These are phyloP conservation scores for Trissolcus basalis DNA, from an alignment of 1,140 invertebrate species.

Conservation along the genomic window DNA sequence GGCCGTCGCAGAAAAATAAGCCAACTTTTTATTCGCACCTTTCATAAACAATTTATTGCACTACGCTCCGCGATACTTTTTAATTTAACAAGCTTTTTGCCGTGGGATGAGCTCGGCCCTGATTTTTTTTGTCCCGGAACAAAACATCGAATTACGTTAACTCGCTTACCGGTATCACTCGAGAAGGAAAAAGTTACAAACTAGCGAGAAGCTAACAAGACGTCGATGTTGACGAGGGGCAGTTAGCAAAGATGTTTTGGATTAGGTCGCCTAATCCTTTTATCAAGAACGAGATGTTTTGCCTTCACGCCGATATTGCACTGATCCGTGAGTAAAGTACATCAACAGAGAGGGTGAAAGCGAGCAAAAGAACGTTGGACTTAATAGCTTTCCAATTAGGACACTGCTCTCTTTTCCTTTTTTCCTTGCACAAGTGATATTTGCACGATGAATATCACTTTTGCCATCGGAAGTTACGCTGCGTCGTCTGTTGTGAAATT, in stretches of 20 bases:
- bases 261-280: constrained; percentile 37
- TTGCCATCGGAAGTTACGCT: constrained; percentile 2
- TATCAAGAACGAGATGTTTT: constrained; percentile 35
- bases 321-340: constrained; percentile 28
- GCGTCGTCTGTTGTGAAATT: constrained; percentile 8
- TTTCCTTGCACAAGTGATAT: constrained; percentile 16
- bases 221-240: constrained; percentile 14
- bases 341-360: constrained; percentile 19
- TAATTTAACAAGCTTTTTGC: too few species aligned
- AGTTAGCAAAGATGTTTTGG: constrained; percentile 27
- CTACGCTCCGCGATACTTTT: neutral
- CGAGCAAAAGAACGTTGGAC: constrained; percentile 12
- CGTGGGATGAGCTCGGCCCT: too few species aligned
- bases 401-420: constrained; percentile 9
- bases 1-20: neutral
- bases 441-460: constrained; percentile 26
- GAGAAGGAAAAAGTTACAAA: constrained; percentile 19
- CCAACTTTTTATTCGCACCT: neutral
- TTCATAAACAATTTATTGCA: constrained; percentile 7
- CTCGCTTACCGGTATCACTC: constrained; percentile 1
- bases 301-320: constrained; percentile 27
- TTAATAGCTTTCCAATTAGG: constrained; percentile 53
- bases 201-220: constrained; percentile 22
- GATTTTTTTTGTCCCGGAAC: too few species aligned
- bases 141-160: constrained; percentile 18